Evolutionary conservation across 2,797 vertebrate genomes (phyloP).

Genomic region (Cottoperca gobio): DNA sequence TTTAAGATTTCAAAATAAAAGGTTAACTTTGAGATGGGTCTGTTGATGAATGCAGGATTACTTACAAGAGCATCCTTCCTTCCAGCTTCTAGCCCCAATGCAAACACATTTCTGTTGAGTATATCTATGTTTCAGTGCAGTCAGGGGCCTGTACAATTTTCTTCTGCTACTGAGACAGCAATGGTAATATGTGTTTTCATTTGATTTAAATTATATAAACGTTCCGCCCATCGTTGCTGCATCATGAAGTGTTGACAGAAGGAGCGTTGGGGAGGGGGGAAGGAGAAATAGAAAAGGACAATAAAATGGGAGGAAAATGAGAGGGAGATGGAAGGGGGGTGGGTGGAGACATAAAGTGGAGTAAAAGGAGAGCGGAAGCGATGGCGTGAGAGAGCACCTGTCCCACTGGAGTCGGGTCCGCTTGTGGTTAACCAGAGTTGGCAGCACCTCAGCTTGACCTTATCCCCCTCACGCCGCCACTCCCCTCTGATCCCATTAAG

Average conservation of each 20-base stretch:
- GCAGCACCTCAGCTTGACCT: slow-evolving; percentile 82
- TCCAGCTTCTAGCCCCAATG: background rate
- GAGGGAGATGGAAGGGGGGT: slow-evolving; percentile 25
- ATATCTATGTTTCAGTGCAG: background rate
- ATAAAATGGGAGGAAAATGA: slow-evolving; percentile 51
- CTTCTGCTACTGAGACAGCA: background rate
- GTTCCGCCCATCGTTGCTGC: background rate
- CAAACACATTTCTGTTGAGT: background rate
- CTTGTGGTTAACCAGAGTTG: slow-evolving; percentile 81
- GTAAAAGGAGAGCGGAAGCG: slow-evolving; percentile 55
- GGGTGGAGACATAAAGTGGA: slow-evolving; percentile 43
- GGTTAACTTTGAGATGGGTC: too few species aligned
- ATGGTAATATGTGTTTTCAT: background rate
- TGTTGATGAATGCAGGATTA: too few species aligned
- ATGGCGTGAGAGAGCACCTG: slow-evolving; percentile 83
- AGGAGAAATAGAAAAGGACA: slow-evolving; percentile 19
- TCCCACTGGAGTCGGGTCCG: slow-evolving; percentile 61
- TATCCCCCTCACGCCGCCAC: slow-evolving; percentile 65
- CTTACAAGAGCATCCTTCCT: background rate
- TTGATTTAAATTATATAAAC: background rate
- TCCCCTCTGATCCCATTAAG: slow-evolving; percentile 83
- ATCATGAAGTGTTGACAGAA: slow-evolving; percentile 7
- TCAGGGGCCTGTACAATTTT: background rate
- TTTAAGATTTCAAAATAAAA: too few species aligned
- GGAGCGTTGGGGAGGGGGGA: background rate